A percentile compares a stretch with the other conserved stretches of the same genome.
Conservation (phyloP, 1,140 invertebrate species). For the Apocrypta bakeri region DNA sequence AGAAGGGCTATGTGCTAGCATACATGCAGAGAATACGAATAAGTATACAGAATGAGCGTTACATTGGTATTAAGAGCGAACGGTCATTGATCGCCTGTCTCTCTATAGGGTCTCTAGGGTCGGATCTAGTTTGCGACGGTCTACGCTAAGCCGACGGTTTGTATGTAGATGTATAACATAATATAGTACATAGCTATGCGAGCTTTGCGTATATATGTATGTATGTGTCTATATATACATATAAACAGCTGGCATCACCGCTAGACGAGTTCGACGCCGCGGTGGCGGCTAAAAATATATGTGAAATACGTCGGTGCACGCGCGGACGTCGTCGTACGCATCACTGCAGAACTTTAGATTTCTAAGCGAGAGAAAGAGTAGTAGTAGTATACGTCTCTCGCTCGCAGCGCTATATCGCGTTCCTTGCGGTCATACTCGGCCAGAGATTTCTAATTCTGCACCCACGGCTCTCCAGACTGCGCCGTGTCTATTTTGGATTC, state of each 20-base stretch:
- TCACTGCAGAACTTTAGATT: not conserved
- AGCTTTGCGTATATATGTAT: not conserved
- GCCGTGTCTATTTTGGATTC: constrained; percentile 21
- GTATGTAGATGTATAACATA: too few species aligned
- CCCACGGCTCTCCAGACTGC: not conserved
- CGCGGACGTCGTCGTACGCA: too few species aligned
- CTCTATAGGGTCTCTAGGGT: not conserved
- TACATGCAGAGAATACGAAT: too few species aligned
- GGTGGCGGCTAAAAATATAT: not conserved
- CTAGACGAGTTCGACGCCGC: too few species aligned
- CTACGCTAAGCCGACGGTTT: too few species aligned
- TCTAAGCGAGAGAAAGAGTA: too few species aligned
- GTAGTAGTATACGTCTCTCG: not conserved
- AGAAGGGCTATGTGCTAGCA: too few species aligned
- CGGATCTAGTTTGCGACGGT: not conserved
- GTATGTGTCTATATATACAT: too few species aligned
- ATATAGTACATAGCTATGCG: not conserved
- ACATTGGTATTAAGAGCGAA: not conserved
- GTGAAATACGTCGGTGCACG: not conserved
- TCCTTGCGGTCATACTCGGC: constrained; percentile 10
- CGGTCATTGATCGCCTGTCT: not conserved
- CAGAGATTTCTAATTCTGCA: constrained; percentile 28
- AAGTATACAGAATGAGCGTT: too few species aligned
- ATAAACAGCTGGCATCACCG: too few species aligned
- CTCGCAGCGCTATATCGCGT: constrained; percentile 6